Evolutionary conservation across 2,797 vertebrate species (phyloP).

Genomic region (Crax fasciolata): DNA sequence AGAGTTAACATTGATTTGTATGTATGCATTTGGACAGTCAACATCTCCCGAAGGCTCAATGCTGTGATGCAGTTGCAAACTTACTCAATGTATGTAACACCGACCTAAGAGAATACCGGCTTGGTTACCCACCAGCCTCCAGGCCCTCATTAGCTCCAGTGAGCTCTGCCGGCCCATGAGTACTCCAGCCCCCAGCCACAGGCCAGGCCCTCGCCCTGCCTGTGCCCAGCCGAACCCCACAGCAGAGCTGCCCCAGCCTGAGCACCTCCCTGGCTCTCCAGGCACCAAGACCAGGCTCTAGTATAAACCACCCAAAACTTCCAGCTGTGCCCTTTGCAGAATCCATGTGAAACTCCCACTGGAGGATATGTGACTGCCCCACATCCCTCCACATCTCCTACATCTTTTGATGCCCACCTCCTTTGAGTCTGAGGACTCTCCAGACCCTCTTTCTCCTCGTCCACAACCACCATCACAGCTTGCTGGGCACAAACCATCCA

Average conservation of each 20-base stretch:
- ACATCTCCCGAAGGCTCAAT: neutral
- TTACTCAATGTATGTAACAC: accelerated
- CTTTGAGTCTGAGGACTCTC: neutral
- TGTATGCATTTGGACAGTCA: neutral
- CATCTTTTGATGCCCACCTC: neutral
- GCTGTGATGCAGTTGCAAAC: neutral
- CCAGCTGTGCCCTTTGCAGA: neutral
- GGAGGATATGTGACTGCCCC: neutral
- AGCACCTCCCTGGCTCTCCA: neutral
- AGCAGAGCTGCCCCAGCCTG: neutral
- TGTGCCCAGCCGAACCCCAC: neutral
- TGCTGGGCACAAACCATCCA: neutral
- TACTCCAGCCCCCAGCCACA: neutral
- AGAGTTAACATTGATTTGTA: neutral
- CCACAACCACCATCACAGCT: neutral
- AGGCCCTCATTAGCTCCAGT: neutral
- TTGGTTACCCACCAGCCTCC: accelerated
- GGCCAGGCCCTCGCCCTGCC: neutral
- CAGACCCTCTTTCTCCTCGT: neutral
- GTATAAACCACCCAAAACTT: neutral
- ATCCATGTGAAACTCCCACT: accelerated
- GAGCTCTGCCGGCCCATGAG: neutral
- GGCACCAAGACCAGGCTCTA: neutral
- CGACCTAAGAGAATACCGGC: neutral
- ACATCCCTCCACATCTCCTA: neutral